phyloP scores from a whole-genome alignment of 2,113 vertebrate genomes.

The western clawed frog (Xenopus tropicalis) region DNA sequence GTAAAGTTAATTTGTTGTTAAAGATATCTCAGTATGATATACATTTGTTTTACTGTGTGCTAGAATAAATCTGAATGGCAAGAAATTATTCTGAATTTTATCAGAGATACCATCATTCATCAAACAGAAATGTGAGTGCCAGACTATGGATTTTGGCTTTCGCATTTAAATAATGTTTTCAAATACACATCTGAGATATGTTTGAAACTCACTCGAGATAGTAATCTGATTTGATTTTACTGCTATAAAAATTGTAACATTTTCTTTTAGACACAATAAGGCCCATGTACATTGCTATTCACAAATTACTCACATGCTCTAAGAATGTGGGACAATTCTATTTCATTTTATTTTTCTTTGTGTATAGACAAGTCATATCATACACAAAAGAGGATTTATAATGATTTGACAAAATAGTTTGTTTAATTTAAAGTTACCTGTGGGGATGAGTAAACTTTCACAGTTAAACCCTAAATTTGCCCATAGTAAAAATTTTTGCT shows the following conservation, averaged over 20 bases:
- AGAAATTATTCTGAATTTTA: too few relatives aligned
- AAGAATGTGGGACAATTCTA: background rate
- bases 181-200: slow-evolving; percentile 3
- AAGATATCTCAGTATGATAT: too few relatives aligned
- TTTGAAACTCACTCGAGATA: slow-evolving; percentile 19
- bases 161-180: background rate
- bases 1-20: too few relatives aligned
- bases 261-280: slow-evolving; percentile 9
- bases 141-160: slow-evolving; percentile 14
- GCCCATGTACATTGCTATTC: background rate
- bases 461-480: too few relatives aligned
- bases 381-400: background rate
- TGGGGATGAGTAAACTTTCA: too few relatives aligned
- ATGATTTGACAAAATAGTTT: background rate
- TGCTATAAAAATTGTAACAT: slow-evolving; percentile 13
- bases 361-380: background rate
- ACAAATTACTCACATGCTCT: too few relatives aligned
- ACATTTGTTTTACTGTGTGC: too few relatives aligned
- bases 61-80: too few relatives aligned
- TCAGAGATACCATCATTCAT: background rate
- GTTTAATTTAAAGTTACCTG: too few relatives aligned
- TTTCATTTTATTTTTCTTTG: background rate
- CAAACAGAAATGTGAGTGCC: background rate
- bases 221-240: slow-evolving; percentile 27
- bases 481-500: too few relatives aligned